Evolutionary conservation across 2,888 invertebrate species (phyloP), one percentile per base, ranked within the genome.

Genomic region (Tyria jacobaeae): DNA sequence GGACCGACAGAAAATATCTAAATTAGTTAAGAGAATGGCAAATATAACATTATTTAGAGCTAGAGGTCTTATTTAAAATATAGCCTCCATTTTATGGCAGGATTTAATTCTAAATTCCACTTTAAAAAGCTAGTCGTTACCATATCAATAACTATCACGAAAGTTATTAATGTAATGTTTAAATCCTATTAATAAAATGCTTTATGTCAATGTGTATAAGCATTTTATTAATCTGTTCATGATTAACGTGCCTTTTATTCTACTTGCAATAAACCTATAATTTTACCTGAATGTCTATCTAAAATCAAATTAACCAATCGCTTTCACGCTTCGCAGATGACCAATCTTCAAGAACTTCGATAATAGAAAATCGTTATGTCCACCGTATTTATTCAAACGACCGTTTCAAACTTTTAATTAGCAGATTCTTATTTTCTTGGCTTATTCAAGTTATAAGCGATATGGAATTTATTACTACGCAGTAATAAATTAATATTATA

Each of bases 391-490:
- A 63, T 56, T 64, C 52, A 62, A 66, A 63, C 54, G 56, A 41
- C 62, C 55, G 25, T 53, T 55, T 51, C 54, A 69, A 44, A 67
- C 57, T 73, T 73, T 70, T 66, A 68, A 73, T 73, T 70, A 73
- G 66, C 57, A 60, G 62, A 66, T 70, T 69, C 63, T 68, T 68
- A 31, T 57, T 52, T 59, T 44, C 21, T 21, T 44, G 27, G 25
- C 10, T 31, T 21, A 17, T 24, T 6, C 25, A 62, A 61, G 54
- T 51, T 56, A 60, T 12, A 35, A 64, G 55, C 49, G 48, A 12
- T 0, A 0, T 49, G n/a, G 2, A 21, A 34, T n/a, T n/a, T 3
- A 31, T 39, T 3, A 17, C 6, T 35, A 1, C n/a, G 24, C 17
- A 12, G 12, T 34, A 9, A n/a, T 14, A 37, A 37, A 14, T 14